Conservation (phyloP, 2,888 invertebrate species). For the Drosophila buzzatii region DNA sequence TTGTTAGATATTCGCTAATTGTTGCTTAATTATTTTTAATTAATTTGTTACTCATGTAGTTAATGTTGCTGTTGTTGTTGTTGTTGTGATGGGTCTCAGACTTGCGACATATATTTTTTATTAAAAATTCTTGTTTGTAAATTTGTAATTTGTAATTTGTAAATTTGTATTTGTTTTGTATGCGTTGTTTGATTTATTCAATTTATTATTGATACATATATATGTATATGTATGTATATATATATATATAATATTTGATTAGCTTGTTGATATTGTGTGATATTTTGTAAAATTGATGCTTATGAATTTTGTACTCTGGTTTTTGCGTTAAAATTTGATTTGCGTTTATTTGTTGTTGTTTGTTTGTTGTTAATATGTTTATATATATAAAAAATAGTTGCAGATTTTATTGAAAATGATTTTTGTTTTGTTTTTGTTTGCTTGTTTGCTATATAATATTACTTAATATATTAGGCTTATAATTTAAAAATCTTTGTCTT, state of each 20-base stretch:
- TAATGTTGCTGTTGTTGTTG: background rate
- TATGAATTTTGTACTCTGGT: slow-evolving; percentile 78
- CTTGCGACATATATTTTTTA: slow-evolving; percentile 51
- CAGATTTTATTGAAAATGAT: slow-evolving; percentile 53
- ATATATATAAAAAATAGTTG: slow-evolving; percentile 75
- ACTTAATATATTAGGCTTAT: slow-evolving; percentile 65
- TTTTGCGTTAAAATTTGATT: slow-evolving; percentile 64
- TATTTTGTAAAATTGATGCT: slow-evolving; percentile 61
- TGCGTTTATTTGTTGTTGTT: slow-evolving; percentile 48
- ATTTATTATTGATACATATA: slow-evolving; percentile 15
- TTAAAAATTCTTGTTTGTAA: slow-evolving; percentile 65
- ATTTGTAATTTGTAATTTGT: slow-evolving; percentile 81
- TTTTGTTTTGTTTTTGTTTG: slow-evolving; percentile 17
- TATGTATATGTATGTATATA: slow-evolving; percentile 27
- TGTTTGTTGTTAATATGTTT: slow-evolving; percentile 50
- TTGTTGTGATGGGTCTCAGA: slow-evolving; percentile 54
- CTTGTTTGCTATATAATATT: slow-evolving; percentile 48
- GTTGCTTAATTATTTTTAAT: slow-evolving; percentile 26
- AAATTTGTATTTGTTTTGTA: slow-evolving; percentile 73
- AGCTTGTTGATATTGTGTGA: slow-evolving; percentile 56
- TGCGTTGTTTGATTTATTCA: slow-evolving; percentile 66
- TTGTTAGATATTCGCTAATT: slow-evolving; percentile 40
- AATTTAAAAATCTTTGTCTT: slow-evolving; percentile 80
- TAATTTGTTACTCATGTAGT: slow-evolving; percentile 19
- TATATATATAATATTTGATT: slow-evolving; percentile 45